Evolutionary conservation across 1,140 invertebrate genomes (phyloP).

Genomic region (Hycleus cichorii): DNA sequence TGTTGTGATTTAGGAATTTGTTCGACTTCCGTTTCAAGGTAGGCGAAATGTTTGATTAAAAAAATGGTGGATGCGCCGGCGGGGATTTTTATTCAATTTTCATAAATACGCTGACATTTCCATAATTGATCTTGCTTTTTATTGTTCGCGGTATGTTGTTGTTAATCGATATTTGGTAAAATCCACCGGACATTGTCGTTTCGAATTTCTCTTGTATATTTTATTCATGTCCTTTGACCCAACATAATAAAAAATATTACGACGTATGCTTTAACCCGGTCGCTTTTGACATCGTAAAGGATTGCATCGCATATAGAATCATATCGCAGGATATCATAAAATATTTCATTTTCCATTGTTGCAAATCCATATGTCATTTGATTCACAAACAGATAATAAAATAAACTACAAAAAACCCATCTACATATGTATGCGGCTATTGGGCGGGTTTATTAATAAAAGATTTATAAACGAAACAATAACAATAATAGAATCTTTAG

Average conservation of each 20-base stretch:
- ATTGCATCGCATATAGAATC: constrained; percentile 7
- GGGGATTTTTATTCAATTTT: not conserved
- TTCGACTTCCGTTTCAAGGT: too few species aligned
- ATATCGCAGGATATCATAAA: constrained; percentile 14
- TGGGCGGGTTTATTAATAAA: not conserved
- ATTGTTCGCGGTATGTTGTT: not conserved
- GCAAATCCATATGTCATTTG: constrained; percentile 13
- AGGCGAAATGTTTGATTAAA: too few species aligned
- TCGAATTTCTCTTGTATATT: constrained; percentile 4
- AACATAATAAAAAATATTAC: constrained; percentile 22
- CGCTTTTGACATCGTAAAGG: constrained; percentile 14
- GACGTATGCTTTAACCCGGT: constrained; percentile 11
- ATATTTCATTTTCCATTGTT: constrained; percentile 21
- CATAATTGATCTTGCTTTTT: not conserved
- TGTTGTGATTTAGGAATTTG: too few species aligned
- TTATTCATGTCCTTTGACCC: constrained; percentile 23
- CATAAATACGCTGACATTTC: not conserved
- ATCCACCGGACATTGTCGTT: too few species aligned
- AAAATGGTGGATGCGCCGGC: not conserved
- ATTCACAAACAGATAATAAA: not conserved
- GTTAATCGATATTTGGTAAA: not conserved
- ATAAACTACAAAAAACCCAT: not conserved
- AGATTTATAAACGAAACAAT: not conserved
- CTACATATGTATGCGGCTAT: not conserved
- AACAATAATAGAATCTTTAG: not conserved